Percentiles rank a stretch among this genome's conserved stretches.
Conservation (phyloP, 2,797 vertebrate species). For the Tachyglossus aculeatus region DNA sequence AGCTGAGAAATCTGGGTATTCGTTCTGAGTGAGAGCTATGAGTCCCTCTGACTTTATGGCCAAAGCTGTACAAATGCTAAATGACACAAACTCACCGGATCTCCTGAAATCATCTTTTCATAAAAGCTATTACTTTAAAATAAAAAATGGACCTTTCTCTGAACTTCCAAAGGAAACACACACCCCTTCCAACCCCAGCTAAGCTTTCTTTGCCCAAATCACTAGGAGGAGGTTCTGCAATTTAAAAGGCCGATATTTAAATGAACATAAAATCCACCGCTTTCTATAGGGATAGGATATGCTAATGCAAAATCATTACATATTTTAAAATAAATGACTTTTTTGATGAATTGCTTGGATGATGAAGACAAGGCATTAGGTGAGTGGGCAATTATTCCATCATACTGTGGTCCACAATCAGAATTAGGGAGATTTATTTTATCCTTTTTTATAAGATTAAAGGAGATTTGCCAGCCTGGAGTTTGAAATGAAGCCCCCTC, state of each 20-base stretch:
- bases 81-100: not conserved
- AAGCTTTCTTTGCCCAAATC: rapidly evolving
- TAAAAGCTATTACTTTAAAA: too few species aligned
- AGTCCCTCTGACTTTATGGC: not conserved
- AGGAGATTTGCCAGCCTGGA: not conserved
- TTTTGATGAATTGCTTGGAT: conserved; percentile 18
- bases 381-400: conserved; percentile 46
- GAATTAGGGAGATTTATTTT: not conserved
- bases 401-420: not conserved
- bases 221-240: not conserved
- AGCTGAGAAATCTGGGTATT: not conserved
- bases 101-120: too few species aligned
- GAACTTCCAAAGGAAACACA: not conserved
- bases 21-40: not conserved
- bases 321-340: not conserved
- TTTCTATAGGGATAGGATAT: not conserved
- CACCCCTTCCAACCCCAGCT: not conserved
- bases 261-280: not conserved
- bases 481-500: not conserved
- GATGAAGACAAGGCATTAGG: conserved; percentile 49
- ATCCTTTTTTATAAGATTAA: not conserved
- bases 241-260: not conserved
- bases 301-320: conserved; percentile 29
- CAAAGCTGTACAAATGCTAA: not conserved
- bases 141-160: rapidly evolving